Base-by-base conservation (phyloP, 2,113 vertebrate species). In the Argyrosomus japonicus region DNA sequence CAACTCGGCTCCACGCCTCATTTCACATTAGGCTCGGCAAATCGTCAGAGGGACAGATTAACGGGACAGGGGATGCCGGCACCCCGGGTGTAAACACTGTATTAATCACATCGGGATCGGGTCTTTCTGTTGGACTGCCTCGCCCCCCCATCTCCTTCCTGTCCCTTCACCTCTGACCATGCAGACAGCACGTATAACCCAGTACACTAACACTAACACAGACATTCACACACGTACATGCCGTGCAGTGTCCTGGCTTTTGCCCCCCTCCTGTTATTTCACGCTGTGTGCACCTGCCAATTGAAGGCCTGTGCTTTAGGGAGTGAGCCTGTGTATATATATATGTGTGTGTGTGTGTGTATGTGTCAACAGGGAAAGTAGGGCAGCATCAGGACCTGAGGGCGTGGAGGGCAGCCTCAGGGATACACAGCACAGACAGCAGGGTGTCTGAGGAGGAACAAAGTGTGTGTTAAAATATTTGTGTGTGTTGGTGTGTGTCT, bases 231-330 rank as follows among this genome's bases (percentile, higher is more conserved):
- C 77, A 36, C 27, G 36, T n/a, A 63, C 65, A 82, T 13, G 54
- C 63, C 51, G 61, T 45, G 61, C 17, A 48, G 19, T 13, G 43
- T 29, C 70, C 63, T 58, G 79, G 61, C 48, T 82, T 88, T 72
- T 77, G n/a, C 19, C 56, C 74, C 60, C 76, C 75, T 81, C 77
- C 61, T 90, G 83, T 85, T 88, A 91, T 91, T 93, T 93, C 90
- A 94, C 62, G 81, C 83, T 83, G 80, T 63, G 86, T 91, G 90
- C 89, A 82, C 87, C 90, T 90, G 91, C 84, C 93, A 90, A 91
- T 91, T 88, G 82, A 88, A 77, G 73, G 65, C 74, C 73, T 85
- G 50, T 36, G 74, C 87, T 87, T 72, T 81, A 78, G 69, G 58
- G 74, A 87, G 68, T 70, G 71, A 68, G 67, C 53, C 68, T 62